Percentiles rank a stretch among this genome's conserved stretches.
Evolutionary conservation across 2,797 vertebrate species (phyloP).

Genomic region (Ibycter americanus): DNA sequence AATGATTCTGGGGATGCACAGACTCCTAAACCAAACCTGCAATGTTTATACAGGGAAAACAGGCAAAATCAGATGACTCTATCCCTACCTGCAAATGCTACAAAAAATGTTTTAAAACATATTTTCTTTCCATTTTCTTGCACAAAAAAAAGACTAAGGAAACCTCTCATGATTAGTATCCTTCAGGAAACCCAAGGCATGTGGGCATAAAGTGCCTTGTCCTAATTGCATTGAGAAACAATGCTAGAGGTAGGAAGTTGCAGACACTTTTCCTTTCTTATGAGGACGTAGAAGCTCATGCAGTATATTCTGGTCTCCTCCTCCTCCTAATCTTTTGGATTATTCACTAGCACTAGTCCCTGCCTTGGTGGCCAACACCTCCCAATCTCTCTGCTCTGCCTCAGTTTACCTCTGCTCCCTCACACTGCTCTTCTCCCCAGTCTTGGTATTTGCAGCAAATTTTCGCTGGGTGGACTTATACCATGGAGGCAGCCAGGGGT

Average conservation of each 20-base stretch:
- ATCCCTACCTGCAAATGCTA: background rate
- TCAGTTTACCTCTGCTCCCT: background rate
- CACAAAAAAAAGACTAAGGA: background rate
- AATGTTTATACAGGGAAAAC: background rate
- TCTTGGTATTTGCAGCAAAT: background rate
- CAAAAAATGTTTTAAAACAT: no score
- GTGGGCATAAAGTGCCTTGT: background rate
- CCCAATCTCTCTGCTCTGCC: background rate
- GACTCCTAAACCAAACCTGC: background rate
- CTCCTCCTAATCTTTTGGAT: background rate
- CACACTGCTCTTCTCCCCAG: background rate
- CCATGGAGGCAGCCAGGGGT: background rate
- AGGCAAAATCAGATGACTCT: background rate
- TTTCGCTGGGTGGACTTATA: background rate
- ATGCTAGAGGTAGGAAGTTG: background rate
- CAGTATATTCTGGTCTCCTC: background rate
- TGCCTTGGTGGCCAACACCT: background rate
- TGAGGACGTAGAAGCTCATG: fast-evolving
- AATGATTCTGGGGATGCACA: background rate
- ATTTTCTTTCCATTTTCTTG: background rate
- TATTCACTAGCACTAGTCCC: background rate
- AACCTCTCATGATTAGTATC: background rate
- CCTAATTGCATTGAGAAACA: background rate
- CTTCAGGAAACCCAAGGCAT: background rate
- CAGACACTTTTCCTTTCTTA: background rate